Base-by-base conservation (phyloP, 2,888 invertebrate genomes). In the Cosmia pyralina region DNA sequence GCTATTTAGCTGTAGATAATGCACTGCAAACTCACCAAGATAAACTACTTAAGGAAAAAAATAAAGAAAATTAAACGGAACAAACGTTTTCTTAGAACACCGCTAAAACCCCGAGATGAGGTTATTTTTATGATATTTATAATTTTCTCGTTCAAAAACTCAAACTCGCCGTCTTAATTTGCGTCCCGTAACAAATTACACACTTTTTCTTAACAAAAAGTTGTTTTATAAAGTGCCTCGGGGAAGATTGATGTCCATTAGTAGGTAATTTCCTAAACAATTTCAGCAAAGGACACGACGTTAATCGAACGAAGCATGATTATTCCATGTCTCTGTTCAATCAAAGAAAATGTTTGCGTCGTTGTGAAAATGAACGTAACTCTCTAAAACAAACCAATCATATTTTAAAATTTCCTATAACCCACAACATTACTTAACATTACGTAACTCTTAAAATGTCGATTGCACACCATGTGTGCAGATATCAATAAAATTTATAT, bases 231-330 rank as follows among this genome's bases (percentile, higher is more conserved):
- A 92, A 92, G 88, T 87, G 89, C 87, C 87, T 83, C 80, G 72
- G 83, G 88, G 87, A 92, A 92, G 94, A 93, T 93, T 92, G 92
- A 93, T 93, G 92, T 92, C 91, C 90, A 92, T 93, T 92, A 92
- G 88, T 85, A 88, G 89, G 86, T 91, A 91, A 92, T 93, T 92
- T 91, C 89, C 90, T 89, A 88, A 92, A 90, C 88, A 90, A 89
- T 90, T 90, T 88, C 78, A 77, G 66, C 70, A 84, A 85, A 83
- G 83, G 85, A 86, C 86, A 84, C 78, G 70, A 67, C 79, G 75
- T 82, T 87, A 89, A 90, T 89, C 87, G 87, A 90, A 88, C 84
- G 66, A 72, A 84, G 76, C 82, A 82, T 76, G 79, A 84, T 81
- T 82, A 83, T 82, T 81, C 74, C 72, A 75, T 81, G 84, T 79